A percentile compares a stretch with the other conserved stretches of the same genome.
phyloP scores from a whole-genome alignment of 1,140 invertebrate species.

The Ostrea denselamellosa region DNA sequence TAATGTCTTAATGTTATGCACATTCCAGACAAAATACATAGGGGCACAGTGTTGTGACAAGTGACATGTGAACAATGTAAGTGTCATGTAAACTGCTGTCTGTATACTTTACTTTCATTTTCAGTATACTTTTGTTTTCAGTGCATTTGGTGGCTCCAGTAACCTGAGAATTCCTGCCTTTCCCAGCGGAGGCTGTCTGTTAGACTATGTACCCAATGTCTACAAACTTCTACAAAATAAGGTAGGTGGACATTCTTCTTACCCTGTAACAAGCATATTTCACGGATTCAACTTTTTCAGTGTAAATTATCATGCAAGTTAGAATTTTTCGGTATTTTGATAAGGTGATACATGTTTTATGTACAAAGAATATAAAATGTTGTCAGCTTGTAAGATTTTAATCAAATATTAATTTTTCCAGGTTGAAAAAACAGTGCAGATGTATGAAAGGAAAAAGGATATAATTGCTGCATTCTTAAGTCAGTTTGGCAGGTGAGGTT shows the following conservation, averaged over 20 bases:
- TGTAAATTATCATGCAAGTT: too few species aligned
- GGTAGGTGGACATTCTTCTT: constrained; percentile 57
- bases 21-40: too few species aligned
- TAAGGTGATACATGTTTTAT: too few species aligned
- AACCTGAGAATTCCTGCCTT: constrained; percentile 75
- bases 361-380: too few species aligned
- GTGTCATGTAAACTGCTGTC: too few species aligned
- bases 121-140: constrained; percentile 53
- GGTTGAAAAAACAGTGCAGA: constrained; percentile 73
- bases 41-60: too few species aligned
- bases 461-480: constrained; percentile 76
- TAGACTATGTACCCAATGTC: constrained; percentile 77
- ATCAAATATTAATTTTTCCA: constrained; percentile 56
- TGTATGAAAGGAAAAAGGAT: constrained; percentile 77
- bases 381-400: too few species aligned
- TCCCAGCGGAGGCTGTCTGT: constrained; percentile 71
- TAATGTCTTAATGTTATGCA: background rate
- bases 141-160: constrained; percentile 74
- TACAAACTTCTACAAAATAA: constrained; percentile 72
- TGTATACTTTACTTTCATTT: too few species aligned
- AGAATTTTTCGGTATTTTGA: too few species aligned
- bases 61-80: too few species aligned
- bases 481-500: constrained; percentile 74
- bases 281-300: too few species aligned
- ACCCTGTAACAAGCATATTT: background rate